Base-by-base conservation (phyloP, 1,140 invertebrate genomes). In the Pantala flavescens region DNA sequence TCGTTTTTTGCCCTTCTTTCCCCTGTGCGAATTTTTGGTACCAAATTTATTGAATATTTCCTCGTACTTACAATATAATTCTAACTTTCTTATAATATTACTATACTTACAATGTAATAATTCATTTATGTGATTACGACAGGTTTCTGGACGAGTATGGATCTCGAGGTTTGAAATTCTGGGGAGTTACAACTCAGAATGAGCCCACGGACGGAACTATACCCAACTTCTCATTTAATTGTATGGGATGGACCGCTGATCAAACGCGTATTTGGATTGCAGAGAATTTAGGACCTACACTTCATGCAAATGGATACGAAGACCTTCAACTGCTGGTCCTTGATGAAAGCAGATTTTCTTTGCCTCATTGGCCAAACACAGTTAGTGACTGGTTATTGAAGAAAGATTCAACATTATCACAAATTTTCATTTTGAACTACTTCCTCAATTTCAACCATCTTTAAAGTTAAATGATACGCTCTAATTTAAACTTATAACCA, bases 211-310 rank as follows among this genome's bases (percentile, higher is more conserved):
- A 87, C 72, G 87, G 86, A 0, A 71, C 74, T 16, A 78, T 86
- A 43, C 79, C 82, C 0, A 79, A 87, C 0, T 83, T 89, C 7
- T 79, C 81, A 0, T 90, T 93, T 76, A 90, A 95, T 80, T 85
- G 86, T n/a, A 87, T 96, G 82, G 90, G 87, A 1, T 96, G 94
- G 89, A 86, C 85, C 0, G 85, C 92, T 0, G 78, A 83, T 23
- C 80, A 80, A 43, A 83, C 89, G 79, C 83, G 85, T 2, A 82
- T 86, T 72, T 94, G 92, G 87, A 81, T 93, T 21, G 83, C 81
- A 7, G 79, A 87, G 16, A 82, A 91, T 82, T 84, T 94, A 28
- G 89, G 90, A 0, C 92, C 93, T 1, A 85, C 86, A 0, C 80
- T 94, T 2, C 79, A 85, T 10, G 82, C 82, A n/a, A 87, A 86